These are phyloP conservation scores for Heteromormyrus szaboi DNA, from an alignment of 2,797 vertebrate species.

Conservation along the genomic window DNA sequence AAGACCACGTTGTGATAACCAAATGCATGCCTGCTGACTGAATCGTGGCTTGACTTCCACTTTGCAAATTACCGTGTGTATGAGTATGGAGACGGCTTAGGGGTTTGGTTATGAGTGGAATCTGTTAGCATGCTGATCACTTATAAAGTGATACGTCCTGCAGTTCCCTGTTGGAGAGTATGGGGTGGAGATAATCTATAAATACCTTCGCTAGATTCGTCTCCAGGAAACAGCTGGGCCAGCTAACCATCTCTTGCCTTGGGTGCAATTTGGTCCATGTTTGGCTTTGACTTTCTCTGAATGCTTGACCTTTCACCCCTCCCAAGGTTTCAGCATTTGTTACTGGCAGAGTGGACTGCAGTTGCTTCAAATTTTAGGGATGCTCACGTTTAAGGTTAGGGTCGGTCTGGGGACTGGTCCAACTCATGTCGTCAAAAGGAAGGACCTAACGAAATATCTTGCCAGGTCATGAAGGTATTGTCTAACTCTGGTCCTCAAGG, in stretches of 20 bases:
- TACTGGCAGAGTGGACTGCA: not conserved
- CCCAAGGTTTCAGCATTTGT: not conserved
- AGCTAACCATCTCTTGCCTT: slow-evolving; percentile 34
- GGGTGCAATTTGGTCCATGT: slow-evolving; percentile 38
- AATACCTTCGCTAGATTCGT: slow-evolving; percentile 51
- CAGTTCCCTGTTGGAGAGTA: slow-evolving; percentile 21
- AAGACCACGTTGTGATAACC: not conserved
- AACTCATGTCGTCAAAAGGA: not conserved
- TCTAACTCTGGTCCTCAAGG: not conserved
- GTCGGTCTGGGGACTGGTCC: not conserved
- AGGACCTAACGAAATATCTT: not conserved
- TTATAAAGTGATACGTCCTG: slow-evolving; percentile 27
- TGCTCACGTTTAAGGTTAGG: not conserved
- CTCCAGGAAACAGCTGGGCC: slow-evolving; percentile 47
- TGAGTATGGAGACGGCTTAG: not conserved
- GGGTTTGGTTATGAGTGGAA: slow-evolving; percentile 20
- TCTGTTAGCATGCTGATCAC: slow-evolving; percentile 34
- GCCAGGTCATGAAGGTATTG: not conserved
- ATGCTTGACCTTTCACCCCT: slow-evolving; percentile 21
- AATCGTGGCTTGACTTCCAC: not conserved
- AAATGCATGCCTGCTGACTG: not conserved
- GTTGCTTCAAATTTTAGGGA: not conserved
- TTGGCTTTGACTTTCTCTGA: slow-evolving; percentile 44
- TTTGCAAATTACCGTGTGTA: not conserved
- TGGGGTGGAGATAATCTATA: slow-evolving; percentile 42